Percentiles rank a stretch among this genome's conserved stretches.
phyloP scores from a whole-genome alignment of 2,113 vertebrate species.

The Bubo bubo region DNA sequence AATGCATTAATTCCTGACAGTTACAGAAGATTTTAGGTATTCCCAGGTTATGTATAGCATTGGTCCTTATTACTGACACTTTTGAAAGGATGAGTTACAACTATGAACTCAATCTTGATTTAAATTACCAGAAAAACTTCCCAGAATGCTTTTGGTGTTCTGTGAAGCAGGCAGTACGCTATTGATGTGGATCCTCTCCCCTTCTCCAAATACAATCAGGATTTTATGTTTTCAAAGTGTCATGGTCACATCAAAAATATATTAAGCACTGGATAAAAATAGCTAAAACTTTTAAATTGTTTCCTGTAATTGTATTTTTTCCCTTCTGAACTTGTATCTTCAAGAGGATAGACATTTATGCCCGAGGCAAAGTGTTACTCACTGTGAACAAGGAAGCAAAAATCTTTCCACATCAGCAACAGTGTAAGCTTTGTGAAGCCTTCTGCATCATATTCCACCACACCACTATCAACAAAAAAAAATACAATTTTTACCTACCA shows the following conservation, averaged over 20 bases:
- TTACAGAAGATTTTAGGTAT: background rate
- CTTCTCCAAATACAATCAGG: background rate
- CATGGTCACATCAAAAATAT: slow-evolving; percentile 2
- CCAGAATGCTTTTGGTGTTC: fast-evolving
- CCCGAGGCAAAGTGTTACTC: slow-evolving; percentile 72
- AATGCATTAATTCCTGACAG: background rate
- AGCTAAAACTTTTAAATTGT: slow-evolving; percentile 17
- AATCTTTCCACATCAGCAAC: slow-evolving; percentile 96
- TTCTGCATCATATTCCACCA: slow-evolving; percentile 97
- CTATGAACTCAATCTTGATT: background rate
- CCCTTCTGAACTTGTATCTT: slow-evolving; percentile 45
- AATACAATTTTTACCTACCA: background rate
- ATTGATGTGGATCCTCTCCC: background rate
- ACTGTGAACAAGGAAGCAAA: slow-evolving; percentile 98
- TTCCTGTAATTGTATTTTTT: slow-evolving; percentile 48
- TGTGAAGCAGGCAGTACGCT: background rate
- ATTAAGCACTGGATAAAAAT: slow-evolving; percentile 25
- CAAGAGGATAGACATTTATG: slow-evolving; percentile 23
- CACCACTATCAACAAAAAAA: slow-evolving; percentile 81
- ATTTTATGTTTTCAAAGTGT: background rate
- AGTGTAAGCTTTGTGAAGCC: slow-evolving; percentile 98
- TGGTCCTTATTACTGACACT: background rate
- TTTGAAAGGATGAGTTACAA: background rate
- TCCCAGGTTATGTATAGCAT: background rate
- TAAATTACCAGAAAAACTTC: background rate